Base-by-base conservation (phyloP, 1,140 invertebrate species). In the Samia ricini region DNA sequence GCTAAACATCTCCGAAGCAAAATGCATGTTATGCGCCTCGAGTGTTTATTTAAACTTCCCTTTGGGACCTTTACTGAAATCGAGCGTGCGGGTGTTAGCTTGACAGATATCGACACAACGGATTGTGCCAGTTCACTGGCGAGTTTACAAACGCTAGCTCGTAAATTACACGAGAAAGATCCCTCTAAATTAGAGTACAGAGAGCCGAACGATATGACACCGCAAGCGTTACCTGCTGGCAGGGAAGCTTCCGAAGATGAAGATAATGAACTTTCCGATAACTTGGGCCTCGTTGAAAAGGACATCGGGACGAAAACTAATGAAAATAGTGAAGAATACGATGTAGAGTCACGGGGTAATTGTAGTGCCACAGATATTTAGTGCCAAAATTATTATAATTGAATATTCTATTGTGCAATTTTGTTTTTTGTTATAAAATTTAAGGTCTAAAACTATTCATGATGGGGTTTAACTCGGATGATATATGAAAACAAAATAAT, bases 41-140 rank as follows among this genome's bases (percentile, higher is more conserved):
- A 99, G 86, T 97, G 96, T 85, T 88, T 98, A 24, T 96, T 94
- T 49, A 99, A 99, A 90, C 85, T 99, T 63, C 98, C 98, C 0
- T 98, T 98, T 79, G 98, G 98, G n/a, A 97, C 97, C 24, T 99
- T 97, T 81, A 97, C 97, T 22, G 97, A 98, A 90, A 95, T 99
- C 77, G 98, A 99, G 87, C 92, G 97, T 22, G 96, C 95, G 19
- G 96, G 97, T 48, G 93, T 97, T 50, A 96, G 97, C 88, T 92
- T 98, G 63, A 98, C 96, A 66, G 97, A 98, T 87, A 98, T 98
- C 75, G 97, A 98, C 83, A 98, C 97, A 2, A 96, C 96, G 21
- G 97, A 98, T 90, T 98, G 97, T 92, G 95, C 97, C 78, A 97
- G 97, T 92, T 97, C 97, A 65, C 92, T 98, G 64, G 95, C 95